Evolutionary conservation across 2,797 vertebrate species (phyloP).

Genomic region (Pangasius larnaudii): DNA sequence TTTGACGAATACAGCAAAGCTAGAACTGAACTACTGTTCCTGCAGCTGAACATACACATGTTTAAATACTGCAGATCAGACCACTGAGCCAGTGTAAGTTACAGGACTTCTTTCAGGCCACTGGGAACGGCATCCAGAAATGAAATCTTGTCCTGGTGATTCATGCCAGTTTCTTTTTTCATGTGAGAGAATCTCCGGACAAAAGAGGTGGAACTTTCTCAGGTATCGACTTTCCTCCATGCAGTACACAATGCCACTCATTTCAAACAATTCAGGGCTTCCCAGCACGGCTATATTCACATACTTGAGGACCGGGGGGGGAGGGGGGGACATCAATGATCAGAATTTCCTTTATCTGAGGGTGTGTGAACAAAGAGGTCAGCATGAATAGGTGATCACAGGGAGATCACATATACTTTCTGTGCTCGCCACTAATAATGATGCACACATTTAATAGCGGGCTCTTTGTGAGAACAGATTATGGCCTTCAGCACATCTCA

Average conservation of each 20-base stretch:
- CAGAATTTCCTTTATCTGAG: conserved; percentile 52
- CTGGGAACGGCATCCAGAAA: conserved; percentile 39
- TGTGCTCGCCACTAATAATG: conserved; percentile 28
- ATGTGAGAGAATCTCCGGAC: conserved; percentile 42
- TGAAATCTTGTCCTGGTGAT: conserved; percentile 45
- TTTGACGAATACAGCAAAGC: conserved; percentile 26
- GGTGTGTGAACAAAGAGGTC: conserved; percentile 55
- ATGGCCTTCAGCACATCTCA: not conserved
- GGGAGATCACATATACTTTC: conserved; percentile 52
- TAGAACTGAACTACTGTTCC: not conserved
- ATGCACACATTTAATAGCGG: conserved; percentile 21
- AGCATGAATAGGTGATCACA: conserved; percentile 46
- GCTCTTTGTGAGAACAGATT: conserved; percentile 21
- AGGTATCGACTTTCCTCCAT: conserved; percentile 55
- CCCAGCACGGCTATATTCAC: conserved; percentile 33
- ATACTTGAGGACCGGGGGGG: conserved; percentile 42
- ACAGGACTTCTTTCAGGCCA: conserved; percentile 44
- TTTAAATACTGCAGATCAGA: conserved; percentile 23
- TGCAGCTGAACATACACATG: not conserved
- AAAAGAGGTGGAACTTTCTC: conserved; percentile 51
- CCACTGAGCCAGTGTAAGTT: conserved; percentile 19
- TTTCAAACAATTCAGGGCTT: conserved; percentile 47
- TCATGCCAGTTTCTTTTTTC: conserved; percentile 38
- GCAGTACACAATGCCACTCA: conserved; percentile 58
- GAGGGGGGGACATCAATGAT: conserved; percentile 38